Evolutionary conservation across 2,113 vertebrate genomes (phyloP), one percentile per base, ranked within the genome.

Genomic region (Syngnathus typhle): DNA sequence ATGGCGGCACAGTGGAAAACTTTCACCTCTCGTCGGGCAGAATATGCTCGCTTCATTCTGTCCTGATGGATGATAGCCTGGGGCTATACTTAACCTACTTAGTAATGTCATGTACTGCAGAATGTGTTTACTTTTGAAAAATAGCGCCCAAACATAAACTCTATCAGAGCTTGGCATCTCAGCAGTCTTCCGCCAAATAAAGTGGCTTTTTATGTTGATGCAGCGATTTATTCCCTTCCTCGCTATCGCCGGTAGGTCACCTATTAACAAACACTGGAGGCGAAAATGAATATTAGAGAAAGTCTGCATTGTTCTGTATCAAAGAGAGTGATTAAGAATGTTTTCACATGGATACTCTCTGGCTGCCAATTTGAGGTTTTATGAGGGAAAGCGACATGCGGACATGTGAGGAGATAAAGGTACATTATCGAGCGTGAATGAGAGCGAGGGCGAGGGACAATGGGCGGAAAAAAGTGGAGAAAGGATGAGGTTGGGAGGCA

Each of bases 91-190:
- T 99, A 99, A 98, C 97, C 97, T 99, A 99, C 97, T 99, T 98
- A 98, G 95, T 98, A 96, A 98, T 99, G 97, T 98, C 96, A 97
- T 97, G 96, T 98, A 84, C 85, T 91, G 92, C 93, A 93, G 96
- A 96, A 96, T 96, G 96, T 98, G 96, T 99, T 99, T 98, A 98
- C 97, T 96, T 98, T 98, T 96, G 96, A 96, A 96, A 99, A 98
- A 98, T 98, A 95, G 95, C 93, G 94, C 95, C 93, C 94, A 98
- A 96, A 99, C 95, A 97, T 98, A 95, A 99, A 99, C 95, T 98
- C 95, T 95, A 99, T 97, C 95, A 95, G 96, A 92, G 94, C 93
- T 91, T 96, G 96, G 98, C 95, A 96, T 94, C 94, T 92, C 92
- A 92, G 92, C 94, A 94, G 96, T 96, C 95, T 89, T 93, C 93